These are phyloP conservation scores for Nymphalis io DNA, from an alignment of 1,140 invertebrate species.

Conservation along the genomic window DNA sequence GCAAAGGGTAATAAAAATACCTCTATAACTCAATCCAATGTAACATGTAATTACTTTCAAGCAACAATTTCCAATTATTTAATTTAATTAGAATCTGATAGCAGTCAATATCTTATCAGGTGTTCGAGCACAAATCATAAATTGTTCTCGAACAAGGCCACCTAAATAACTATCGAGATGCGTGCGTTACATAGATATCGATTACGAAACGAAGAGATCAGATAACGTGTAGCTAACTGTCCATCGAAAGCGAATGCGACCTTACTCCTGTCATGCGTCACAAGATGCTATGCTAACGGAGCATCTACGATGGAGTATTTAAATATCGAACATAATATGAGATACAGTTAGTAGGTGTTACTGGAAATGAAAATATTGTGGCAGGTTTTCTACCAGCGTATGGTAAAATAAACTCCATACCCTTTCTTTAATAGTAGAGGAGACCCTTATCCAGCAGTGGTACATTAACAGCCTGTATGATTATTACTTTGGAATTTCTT, in stretches of 20 bases:
- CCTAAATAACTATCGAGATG: conserved; percentile 51
- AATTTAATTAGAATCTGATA: conserved; percentile 40
- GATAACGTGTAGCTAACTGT: conserved; percentile 56
- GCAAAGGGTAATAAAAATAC: conserved; percentile 9
- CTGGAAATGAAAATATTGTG: neutral
- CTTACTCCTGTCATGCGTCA: conserved; percentile 52
- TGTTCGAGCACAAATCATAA: conserved; percentile 51
- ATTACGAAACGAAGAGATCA: conserved; percentile 65
- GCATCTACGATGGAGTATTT: neutral
- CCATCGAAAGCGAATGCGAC: conserved; percentile 58
- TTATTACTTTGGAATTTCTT: too few relatives aligned
- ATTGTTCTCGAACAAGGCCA: conserved; percentile 58
- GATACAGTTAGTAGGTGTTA: neutral
- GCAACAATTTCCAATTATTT: conserved; percentile 33
- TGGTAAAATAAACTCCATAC: too few relatives aligned
- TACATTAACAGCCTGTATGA: too few relatives aligned
- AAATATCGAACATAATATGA: neutral
- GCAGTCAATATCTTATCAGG: conserved; percentile 39
- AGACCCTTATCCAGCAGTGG: too few relatives aligned
- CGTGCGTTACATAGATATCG: conserved; percentile 48
- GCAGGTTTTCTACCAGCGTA: neutral
- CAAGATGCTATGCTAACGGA: conserved; percentile 14
- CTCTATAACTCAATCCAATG: conserved; percentile 7
- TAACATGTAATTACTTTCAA: conserved; percentile 23
- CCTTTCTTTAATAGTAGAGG: too few relatives aligned